These are phyloP conservation scores for Rhinoptilus africanus DNA, from an alignment of 2,113 vertebrate genomes.

Conservation along the genomic window DNA sequence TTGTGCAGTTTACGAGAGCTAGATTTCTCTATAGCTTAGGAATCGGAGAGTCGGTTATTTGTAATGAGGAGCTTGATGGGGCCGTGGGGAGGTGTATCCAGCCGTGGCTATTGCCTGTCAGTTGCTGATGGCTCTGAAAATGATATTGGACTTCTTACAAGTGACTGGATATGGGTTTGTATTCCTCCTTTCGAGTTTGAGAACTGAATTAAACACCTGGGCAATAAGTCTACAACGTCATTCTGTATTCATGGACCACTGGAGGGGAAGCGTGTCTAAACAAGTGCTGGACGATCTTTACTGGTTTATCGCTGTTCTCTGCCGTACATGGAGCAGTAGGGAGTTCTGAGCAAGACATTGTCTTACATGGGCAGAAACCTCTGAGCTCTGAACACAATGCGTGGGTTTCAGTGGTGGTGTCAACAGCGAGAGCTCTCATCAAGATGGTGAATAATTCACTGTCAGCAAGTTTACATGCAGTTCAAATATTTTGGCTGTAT, in stretches of 20 bases:
- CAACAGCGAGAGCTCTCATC: background rate
- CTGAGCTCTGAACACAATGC: background rate
- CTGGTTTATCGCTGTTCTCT: background rate
- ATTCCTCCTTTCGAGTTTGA: background rate
- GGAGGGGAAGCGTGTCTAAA: background rate
- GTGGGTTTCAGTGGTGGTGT: background rate
- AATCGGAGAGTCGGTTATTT: background rate
- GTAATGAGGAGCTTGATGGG: background rate
- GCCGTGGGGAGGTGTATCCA: background rate
- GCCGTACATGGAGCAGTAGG: background rate
- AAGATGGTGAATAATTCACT: background rate
- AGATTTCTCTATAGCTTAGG: background rate
- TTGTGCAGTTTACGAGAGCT: background rate
- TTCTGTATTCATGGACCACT: background rate
- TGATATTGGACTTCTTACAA: background rate
- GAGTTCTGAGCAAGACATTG: background rate
- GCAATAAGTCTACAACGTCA: rapidly evolving
- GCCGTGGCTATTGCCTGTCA: background rate
- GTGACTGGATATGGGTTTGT: background rate
- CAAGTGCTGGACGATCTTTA: background rate
- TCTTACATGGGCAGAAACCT: constrained; percentile 15
- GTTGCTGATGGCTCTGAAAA: background rate
- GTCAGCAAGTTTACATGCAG: background rate
- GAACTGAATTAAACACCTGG: background rate
- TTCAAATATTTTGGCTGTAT: background rate